Evolutionary conservation across 2,797 vertebrate genomes (phyloP).

Genomic region (Sebastes cheni): DNA sequence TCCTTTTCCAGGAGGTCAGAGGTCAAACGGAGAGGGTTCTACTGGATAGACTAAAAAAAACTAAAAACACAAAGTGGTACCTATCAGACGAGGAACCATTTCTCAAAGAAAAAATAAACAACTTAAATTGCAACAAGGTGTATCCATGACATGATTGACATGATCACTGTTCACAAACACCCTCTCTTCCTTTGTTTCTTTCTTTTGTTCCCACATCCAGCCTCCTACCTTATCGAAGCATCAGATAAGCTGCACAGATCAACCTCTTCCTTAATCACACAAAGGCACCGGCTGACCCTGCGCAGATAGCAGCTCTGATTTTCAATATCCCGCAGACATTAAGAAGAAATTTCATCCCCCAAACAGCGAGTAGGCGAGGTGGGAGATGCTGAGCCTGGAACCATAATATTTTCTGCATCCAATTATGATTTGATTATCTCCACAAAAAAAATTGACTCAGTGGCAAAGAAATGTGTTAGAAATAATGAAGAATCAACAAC

Average conservation of each 20-base stretch:
- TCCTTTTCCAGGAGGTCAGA: slow-evolving; percentile 18
- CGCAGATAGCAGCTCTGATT: slow-evolving; percentile 58
- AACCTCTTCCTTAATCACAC: slow-evolving; percentile 68
- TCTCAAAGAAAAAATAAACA: background rate
- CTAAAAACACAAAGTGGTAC: background rate
- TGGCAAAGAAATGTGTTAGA: slow-evolving; percentile 21
- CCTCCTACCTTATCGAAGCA: slow-evolving; percentile 15
- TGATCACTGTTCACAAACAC: background rate
- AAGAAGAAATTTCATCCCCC: slow-evolving; percentile 54
- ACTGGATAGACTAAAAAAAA: background rate
- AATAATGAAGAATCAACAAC: slow-evolving; percentile 47
- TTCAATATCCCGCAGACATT: slow-evolving; percentile 70
- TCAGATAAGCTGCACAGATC: slow-evolving; percentile 41
- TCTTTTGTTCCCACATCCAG: background rate
- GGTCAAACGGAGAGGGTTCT: slow-evolving; percentile 1
- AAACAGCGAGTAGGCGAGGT: slow-evolving; percentile 24
- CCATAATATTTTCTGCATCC: slow-evolving; percentile 28
- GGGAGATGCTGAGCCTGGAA: slow-evolving; percentile 15
- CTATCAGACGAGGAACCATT: background rate
- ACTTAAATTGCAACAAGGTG: background rate
- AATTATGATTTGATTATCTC: slow-evolving; percentile 44
- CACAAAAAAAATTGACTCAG: background rate
- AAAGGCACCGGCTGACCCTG: slow-evolving; percentile 56
- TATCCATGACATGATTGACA: background rate
- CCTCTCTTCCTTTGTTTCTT: background rate